Conservation (phyloP, 2,888 invertebrate genomes). For the Cristatella mucedo region DNA sequence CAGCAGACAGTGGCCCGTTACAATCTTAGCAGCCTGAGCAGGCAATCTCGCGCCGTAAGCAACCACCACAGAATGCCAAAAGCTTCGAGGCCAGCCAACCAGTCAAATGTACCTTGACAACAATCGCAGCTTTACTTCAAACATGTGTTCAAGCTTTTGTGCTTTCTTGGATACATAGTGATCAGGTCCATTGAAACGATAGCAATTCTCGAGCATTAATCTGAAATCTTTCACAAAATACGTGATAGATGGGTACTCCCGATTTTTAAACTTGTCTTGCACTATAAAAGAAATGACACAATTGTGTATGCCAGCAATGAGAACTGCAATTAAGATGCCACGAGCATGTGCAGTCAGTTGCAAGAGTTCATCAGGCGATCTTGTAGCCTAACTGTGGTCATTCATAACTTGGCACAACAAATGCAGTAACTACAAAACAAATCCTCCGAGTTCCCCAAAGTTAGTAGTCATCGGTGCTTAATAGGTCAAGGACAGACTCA, state of each 20-base stretch:
- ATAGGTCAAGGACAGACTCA: too few species aligned
- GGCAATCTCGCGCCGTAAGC: too few species aligned
- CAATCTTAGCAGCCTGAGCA: too few species aligned
- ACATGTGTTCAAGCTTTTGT: conserved; percentile 38
- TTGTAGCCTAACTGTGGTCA: not conserved
- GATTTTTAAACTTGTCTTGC: conserved; percentile 30
- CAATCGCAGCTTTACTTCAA: conserved; percentile 40
- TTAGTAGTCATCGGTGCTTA: too few species aligned
- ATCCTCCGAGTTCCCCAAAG: too few species aligned
- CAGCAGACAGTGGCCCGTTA: too few species aligned
- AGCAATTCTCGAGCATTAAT: conserved; percentile 42
- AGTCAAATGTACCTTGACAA: conserved; percentile 39
- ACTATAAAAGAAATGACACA: conserved; percentile 23
- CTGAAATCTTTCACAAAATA: conserved; percentile 41
- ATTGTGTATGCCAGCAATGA: not conserved
- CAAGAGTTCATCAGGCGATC: not conserved
- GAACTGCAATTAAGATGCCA: not conserved
- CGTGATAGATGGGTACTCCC: conserved; percentile 37
- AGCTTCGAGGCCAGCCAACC: too few species aligned
- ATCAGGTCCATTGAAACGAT: conserved; percentile 41
- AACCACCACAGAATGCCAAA: too few species aligned
- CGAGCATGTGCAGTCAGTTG: not conserved
- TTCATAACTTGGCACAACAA: conserved; percentile 9
- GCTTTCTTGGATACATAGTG: conserved; percentile 39
- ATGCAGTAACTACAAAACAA: conserved; percentile 9